These are phyloP conservation scores for Liasis olivaceus DNA, from an alignment of 2,797 vertebrate genomes.

Conservation along the genomic window DNA sequence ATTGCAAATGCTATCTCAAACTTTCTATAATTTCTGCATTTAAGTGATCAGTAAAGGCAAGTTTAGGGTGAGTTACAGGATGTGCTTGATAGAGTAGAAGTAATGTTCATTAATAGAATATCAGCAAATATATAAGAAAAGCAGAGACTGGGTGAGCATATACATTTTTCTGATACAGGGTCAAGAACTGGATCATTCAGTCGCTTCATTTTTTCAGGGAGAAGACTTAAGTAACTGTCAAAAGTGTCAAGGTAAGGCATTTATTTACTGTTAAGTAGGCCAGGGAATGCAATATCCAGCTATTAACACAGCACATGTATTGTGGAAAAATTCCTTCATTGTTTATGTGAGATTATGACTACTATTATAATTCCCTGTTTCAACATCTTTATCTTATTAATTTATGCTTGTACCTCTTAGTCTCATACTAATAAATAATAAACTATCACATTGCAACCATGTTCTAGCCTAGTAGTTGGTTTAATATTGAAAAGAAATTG, in stretches of 20 bases:
- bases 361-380: not conserved
- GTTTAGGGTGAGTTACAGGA: not conserved
- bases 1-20: not conserved
- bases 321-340: not conserved
- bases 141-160: not conserved
- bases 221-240: slow-evolving; percentile 30
- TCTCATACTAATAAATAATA: not conserved
- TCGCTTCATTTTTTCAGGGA: slow-evolving; percentile 19
- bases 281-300: not conserved
- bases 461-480: not conserved
- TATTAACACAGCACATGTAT: no score
- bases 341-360: not conserved
- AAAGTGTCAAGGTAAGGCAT: slow-evolving; percentile 26
- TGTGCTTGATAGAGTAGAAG: not conserved
- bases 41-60: not conserved
- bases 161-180: slow-evolving; percentile 39
- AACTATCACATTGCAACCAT: not conserved
- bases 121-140: not conserved
- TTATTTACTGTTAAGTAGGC: not conserved
- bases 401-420: not conserved
- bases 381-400: not conserved
- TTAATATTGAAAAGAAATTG: not conserved
- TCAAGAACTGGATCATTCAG: slow-evolving; percentile 17
- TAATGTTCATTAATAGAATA: not conserved
- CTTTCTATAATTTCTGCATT: not conserved